Evolutionary conservation across 1,140 invertebrate species (phyloP).

Genomic region (Caenorhabditis inopinata): DNA sequence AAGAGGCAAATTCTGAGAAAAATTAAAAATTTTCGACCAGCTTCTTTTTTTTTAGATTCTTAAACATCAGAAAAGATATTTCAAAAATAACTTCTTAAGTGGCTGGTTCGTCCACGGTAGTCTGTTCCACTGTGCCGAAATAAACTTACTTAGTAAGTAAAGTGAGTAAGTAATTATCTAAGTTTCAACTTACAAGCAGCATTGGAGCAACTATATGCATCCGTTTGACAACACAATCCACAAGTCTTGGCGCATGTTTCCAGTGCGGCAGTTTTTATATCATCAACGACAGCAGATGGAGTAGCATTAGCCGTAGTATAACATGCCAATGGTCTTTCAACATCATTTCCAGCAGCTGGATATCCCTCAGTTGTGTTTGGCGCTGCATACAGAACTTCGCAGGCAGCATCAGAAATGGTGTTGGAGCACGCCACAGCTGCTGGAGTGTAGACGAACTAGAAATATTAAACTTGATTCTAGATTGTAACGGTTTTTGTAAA

Average conservation of each 20-base stretch:
- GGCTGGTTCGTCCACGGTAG: too few species aligned
- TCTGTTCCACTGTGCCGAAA: too few species aligned
- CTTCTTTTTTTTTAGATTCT: too few species aligned
- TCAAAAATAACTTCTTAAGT: too few species aligned
- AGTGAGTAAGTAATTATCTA: background rate
- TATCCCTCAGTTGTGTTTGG: slow-evolving; percentile 1
- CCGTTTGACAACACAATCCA: slow-evolving; percentile 38
- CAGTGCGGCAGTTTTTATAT: slow-evolving; percentile 19
- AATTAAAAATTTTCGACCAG: too few species aligned
- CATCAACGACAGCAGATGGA: background rate
- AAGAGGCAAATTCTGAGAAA: too few species aligned
- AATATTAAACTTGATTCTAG: background rate
- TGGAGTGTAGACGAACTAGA: slow-evolving; percentile 34
- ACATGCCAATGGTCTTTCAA: background rate
- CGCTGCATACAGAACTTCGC: background rate
- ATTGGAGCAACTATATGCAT: slow-evolving; percentile 32
- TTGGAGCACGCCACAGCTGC: slow-evolving; percentile 27
- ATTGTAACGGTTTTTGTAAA: background rate
- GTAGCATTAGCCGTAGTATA: background rate
- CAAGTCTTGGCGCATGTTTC: slow-evolving; percentile 34
- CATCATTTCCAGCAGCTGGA: slow-evolving; percentile 1
- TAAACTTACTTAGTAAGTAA: too few species aligned
- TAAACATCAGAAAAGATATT: too few species aligned
- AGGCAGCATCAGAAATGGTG: slow-evolving; percentile 6
- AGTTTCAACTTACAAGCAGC: slow-evolving; percentile 23